phyloP scores from a whole-genome alignment of 2,797 vertebrate species.

The Sebastes miniatus region DNA sequence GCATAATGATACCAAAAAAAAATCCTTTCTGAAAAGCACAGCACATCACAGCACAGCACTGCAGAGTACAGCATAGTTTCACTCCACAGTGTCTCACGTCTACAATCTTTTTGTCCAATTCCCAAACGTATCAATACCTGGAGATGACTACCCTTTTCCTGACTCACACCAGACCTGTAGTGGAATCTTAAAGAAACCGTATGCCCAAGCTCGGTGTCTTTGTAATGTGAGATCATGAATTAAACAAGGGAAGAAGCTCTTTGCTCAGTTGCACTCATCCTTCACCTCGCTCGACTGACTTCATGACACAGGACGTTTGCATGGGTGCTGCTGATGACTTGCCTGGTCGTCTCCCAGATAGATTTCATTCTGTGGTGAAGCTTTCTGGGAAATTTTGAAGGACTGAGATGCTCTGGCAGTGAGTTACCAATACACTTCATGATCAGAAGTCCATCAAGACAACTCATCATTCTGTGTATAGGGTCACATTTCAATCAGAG shows the following conservation, averaged over 20 bases:
- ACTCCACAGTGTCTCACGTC: neutral
- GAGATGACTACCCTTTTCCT: neutral
- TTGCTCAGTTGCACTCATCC: constrained; percentile 13
- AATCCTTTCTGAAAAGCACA: neutral
- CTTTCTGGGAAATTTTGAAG: neutral
- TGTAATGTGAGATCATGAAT: constrained; percentile 31
- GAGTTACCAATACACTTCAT: neutral
- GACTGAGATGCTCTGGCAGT: neutral
- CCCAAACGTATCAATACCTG: neutral
- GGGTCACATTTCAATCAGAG: neutral
- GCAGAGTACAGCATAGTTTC: neutral
- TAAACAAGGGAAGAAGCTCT: constrained; percentile 23
- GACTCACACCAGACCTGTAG: neutral
- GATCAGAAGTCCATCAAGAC: neutral
- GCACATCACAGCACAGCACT: too few species aligned
- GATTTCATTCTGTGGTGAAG: neutral
- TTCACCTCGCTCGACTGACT: constrained; percentile 8
- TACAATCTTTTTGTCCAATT: neutral
- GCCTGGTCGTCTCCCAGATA: neutral
- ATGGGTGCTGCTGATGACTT: neutral
- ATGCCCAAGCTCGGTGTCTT: neutral
- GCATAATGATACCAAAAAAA: neutral
- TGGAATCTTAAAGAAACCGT: neutral
- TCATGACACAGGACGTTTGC: neutral
- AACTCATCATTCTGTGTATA: neutral